Evolutionary conservation across 1,140 invertebrate genomes (phyloP), one percentile per base, ranked within the genome.

Genomic region (Acromyrmex heyeri): DNA sequence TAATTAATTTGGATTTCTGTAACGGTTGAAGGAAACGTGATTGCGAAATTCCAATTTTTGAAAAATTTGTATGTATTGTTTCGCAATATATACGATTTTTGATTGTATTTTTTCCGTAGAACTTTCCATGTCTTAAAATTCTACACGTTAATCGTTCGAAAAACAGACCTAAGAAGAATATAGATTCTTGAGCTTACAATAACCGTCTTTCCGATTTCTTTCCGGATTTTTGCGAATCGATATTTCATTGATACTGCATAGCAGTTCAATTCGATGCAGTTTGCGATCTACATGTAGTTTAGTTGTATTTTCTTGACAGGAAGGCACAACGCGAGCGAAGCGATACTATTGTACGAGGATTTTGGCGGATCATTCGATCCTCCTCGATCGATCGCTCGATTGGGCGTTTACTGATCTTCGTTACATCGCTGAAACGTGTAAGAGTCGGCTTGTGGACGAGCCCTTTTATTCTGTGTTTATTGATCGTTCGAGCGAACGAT

Each of bases 391-490:
- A 92, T 93, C 85, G 91, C 90, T 90, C 88, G 91, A 87, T 72
- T 87, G 62, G 78, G 90, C 88, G 89, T 93, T 91, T 90, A 92
- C 81, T 67, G 75, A 73, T 72, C 78, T 81, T 91, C 76, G 90
- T 91, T 91, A 91, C 79, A 91, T 91, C 87, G 90, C 77, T 87
- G 90, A 91, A 86, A 88, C 91, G 91, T 90, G 59, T 92, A 89
- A 89, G 73, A 61, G 85, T 92, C 88, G 88, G 88, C 90, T 91
- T 91, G 87, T 76, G 82, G 90, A 86, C 79, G 87, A 90, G 82
- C 83, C 73, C 65, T 81, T 77, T 91, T 69, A 90, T 83, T 86
- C 82, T 81, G 83, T 59, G 72, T 78, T 87, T 75, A 89, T 91
- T 90, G 91, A 90, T 87, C 75, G 61, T 21, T 89, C 83, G 86